Percentiles rank a stretch among this genome's conserved stretches.
phyloP scores from a whole-genome alignment of 2,888 invertebrate species.

The Hoplodrina blanda region DNA sequence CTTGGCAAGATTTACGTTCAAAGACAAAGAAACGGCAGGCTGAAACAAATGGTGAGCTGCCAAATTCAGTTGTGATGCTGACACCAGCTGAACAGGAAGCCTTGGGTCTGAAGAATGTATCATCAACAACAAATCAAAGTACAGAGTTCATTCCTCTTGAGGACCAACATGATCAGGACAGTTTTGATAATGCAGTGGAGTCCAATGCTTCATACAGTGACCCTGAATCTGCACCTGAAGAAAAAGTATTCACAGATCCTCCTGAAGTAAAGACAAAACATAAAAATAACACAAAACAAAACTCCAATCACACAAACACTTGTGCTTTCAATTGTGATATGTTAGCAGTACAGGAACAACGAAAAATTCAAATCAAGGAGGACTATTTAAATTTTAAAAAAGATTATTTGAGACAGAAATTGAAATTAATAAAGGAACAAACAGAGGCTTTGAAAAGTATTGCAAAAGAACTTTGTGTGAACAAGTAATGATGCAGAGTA shows the following conservation, averaged over 20 bases:
- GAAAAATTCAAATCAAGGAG: conserved; percentile 82
- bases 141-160: conserved; percentile 76
- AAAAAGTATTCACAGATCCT: conserved; percentile 73
- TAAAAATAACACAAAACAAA: conserved; percentile 64
- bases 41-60: conserved; percentile 71
- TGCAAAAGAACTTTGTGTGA: conserved; percentile 78
- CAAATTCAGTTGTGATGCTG: conserved; percentile 71
- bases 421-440: conserved; percentile 82
- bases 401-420: conserved; percentile 84
- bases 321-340: conserved; percentile 83
- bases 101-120: conserved; percentile 76
- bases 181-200: conserved; percentile 69
- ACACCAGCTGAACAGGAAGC: conserved; percentile 78
- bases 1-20: conserved; percentile 85
- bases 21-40: conserved; percentile 79
- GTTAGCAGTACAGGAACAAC: conserved; percentile 80
- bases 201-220: conserved; percentile 76
- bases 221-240: conserved; percentile 76
- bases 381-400: conserved; percentile 86
- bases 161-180: conserved; percentile 68
- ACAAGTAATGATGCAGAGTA: conserved; percentile 51
- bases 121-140: conserved; percentile 69
- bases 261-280: conserved; percentile 63
- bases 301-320: conserved; percentile 70
- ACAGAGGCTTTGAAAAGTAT: conserved; percentile 85